Conservation (phyloP, 2,113 vertebrate species). For the Antidorcas marsupialis region DNA sequence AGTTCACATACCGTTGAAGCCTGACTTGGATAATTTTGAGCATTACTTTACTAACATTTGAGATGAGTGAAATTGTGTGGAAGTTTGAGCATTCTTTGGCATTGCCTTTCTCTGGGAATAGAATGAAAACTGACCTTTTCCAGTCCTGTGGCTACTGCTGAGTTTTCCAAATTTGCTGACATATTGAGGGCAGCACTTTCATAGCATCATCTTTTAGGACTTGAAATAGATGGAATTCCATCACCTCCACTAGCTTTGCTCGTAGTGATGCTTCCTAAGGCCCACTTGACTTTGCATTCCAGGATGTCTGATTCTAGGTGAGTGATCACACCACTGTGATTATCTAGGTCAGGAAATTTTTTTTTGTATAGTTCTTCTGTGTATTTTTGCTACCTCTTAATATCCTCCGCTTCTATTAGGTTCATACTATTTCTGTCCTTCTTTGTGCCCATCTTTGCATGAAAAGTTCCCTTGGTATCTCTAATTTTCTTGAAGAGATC, state of each 20-base stretch:
- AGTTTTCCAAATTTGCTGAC: neutral
- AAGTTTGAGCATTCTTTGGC: neutral
- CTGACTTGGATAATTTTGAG: neutral
- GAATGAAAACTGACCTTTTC: neutral
- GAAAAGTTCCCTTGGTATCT: neutral
- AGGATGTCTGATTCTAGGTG: neutral
- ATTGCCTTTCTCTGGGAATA: neutral
- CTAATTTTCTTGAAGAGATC: neutral
- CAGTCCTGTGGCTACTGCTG: neutral
- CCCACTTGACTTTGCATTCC: neutral
- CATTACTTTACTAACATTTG: fast-evolving
- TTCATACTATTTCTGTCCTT: neutral
- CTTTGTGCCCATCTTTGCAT: neutral
- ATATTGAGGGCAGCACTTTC: neutral
- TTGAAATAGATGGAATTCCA: neutral
- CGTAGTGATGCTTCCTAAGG: neutral
- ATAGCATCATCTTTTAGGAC: neutral
- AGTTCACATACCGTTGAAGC: neutral
- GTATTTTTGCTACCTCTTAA: neutral
- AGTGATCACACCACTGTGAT: neutral
- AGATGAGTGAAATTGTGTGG: neutral
- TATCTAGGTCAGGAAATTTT: neutral
- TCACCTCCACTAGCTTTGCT: neutral
- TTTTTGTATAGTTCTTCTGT: neutral
- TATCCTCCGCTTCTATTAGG: neutral